A percentile compares a stretch with the other conserved stretches of the same genome.
These are phyloP conservation scores for Epinotia demarniana DNA, from an alignment of 2,888 invertebrate genomes.

Conservation along the genomic window DNA sequence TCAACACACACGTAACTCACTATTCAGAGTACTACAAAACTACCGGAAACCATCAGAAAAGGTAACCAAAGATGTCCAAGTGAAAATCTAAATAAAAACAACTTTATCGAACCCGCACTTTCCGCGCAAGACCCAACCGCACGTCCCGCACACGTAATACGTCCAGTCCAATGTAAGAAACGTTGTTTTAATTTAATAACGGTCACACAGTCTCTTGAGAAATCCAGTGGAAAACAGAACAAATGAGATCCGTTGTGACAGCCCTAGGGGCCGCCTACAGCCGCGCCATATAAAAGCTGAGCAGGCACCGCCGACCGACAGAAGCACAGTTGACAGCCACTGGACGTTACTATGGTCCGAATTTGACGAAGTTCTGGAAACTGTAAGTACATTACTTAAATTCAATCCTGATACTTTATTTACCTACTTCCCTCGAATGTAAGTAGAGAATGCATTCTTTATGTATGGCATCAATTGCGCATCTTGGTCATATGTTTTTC, in stretches of 20 bases:
- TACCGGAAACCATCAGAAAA: not conserved
- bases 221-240: slow-evolving; percentile 59
- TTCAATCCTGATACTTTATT: no score
- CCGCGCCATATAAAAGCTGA: slow-evolving; percentile 69
- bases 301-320: slow-evolving; percentile 51
- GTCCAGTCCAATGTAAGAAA: slow-evolving; percentile 66
- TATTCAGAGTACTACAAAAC: not conserved
- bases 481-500: no score
- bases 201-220: slow-evolving; percentile 60
- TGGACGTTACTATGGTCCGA: slow-evolving; percentile 27
- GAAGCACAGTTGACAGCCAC: slow-evolving; percentile 49
- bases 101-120: slow-evolving; percentile 30
- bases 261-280: slow-evolving; percentile 67
- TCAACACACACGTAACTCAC: not conserved
- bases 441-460: no score
- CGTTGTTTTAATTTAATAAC: slow-evolving; percentile 83
- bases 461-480: no score
- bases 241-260: slow-evolving; percentile 66
- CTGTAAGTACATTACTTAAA: slow-evolving; percentile 28
- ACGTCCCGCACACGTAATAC: slow-evolving; percentile 52
- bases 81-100: not conserved
- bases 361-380: slow-evolving; percentile 36
- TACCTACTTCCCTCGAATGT: no score
- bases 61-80: not conserved
- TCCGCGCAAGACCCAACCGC: slow-evolving; percentile 56